Conservation (phyloP, 2,113 vertebrate genomes). For the Calyptommatus sinebrachiatus region DNA sequence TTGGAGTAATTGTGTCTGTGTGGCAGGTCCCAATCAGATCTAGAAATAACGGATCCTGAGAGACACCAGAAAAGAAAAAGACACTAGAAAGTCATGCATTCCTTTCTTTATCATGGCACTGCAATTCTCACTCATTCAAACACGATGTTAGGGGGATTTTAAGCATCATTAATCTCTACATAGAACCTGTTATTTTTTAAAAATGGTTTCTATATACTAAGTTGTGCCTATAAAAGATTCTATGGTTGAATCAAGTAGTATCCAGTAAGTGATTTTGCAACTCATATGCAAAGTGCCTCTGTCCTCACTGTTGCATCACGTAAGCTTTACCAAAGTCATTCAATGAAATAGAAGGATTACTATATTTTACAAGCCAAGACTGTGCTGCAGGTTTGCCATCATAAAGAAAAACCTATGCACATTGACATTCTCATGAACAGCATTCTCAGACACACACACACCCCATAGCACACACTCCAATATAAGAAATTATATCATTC, state of each 20-base stretch:
- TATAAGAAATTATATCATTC: too few relatives aligned
- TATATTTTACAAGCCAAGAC: too few relatives aligned
- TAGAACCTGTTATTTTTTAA: neutral
- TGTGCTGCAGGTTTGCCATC: too few relatives aligned
- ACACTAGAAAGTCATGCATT: neutral
- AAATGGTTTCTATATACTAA: neutral
- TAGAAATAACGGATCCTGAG: constrained; percentile 84
- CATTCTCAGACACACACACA: too few relatives aligned
- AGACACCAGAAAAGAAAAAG: constrained; percentile 23
- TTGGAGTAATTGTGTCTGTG: constrained; percentile 77
- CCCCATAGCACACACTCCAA: too few relatives aligned
- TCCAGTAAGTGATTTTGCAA: neutral
- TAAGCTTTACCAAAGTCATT: neutral
- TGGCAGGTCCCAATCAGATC: constrained; percentile 92
- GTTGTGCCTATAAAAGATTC: neutral
- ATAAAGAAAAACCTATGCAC: too few relatives aligned
- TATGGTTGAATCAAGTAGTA: neutral
- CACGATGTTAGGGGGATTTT: neutral
- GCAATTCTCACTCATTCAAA: neutral
- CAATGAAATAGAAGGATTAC: too few relatives aligned
- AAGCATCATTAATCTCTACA: neutral
- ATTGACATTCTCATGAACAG: too few relatives aligned
- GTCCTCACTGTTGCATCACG: neutral
- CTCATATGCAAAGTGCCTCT: too few relatives aligned
- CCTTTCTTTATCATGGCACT: constrained; percentile 3